These are phyloP conservation scores for Eupsilia transversa DNA, from an alignment of 2,888 invertebrate genomes.

Conservation along the genomic window DNA sequence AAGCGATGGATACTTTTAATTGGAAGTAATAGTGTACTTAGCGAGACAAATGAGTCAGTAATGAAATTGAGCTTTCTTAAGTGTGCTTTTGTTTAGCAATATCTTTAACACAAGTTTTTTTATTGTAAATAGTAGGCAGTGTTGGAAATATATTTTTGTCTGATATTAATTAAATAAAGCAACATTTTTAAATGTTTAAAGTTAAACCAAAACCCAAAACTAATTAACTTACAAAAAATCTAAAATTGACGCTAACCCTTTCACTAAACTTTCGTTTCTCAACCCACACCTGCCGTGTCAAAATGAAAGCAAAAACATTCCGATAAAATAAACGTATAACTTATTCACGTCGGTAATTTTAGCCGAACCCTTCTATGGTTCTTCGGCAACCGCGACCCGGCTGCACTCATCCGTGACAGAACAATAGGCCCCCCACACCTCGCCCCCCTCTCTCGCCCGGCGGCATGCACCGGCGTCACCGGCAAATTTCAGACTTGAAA, in stretches of 20 bases:
- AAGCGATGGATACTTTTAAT: slow-evolving; percentile 45
- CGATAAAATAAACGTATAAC: slow-evolving; percentile 57
- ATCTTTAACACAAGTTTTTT: background rate
- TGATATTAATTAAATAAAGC: background rate
- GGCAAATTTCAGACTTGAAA: slow-evolving; percentile 72
- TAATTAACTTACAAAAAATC: slow-evolving; percentile 28
- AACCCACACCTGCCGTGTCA: slow-evolving; percentile 36
- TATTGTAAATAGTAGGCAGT: background rate
- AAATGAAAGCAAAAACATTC: slow-evolving; percentile 49
- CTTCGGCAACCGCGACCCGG: slow-evolving; percentile 67
- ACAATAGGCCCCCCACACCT: slow-evolving; percentile 71
- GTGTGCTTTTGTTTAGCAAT: background rate
- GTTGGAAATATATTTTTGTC: background rate
- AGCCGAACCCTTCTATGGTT: slow-evolving; percentile 62
- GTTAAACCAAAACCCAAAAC: background rate
- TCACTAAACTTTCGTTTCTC: slow-evolving; percentile 39
- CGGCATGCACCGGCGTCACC: slow-evolving; percentile 66
- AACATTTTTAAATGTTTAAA: background rate
- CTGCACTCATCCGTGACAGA: slow-evolving; percentile 77
- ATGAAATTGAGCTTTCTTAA: background rate
- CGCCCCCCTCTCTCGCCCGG: slow-evolving; percentile 34
- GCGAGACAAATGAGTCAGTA: slow-evolving; percentile 14
- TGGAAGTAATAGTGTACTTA: slow-evolving; percentile 23
- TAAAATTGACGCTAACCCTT: slow-evolving; percentile 38
- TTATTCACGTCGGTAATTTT: slow-evolving; percentile 70